Evolutionary conservation across 2,888 invertebrate species (phyloP).

Genomic region (Gandaritis pyraliata): DNA sequence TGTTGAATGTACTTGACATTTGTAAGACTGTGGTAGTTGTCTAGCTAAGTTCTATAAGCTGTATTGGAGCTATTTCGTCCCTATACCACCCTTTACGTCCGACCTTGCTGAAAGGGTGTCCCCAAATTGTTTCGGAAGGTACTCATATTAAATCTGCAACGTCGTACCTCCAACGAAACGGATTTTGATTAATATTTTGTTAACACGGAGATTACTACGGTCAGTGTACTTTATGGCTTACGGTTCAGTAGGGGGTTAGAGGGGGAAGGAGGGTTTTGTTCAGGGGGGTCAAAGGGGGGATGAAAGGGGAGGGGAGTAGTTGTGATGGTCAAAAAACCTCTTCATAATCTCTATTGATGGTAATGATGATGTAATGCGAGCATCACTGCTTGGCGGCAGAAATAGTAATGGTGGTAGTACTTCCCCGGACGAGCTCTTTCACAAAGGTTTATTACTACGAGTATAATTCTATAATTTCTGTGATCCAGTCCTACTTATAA

Average conservation of each 20-base stretch:
- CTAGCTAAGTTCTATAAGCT: slow-evolving; percentile 12
- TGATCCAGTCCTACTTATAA: no score
- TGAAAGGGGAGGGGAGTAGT: not conserved
- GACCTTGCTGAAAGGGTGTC: slow-evolving; percentile 27
- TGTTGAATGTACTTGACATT: no score
- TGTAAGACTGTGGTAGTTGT: not conserved
- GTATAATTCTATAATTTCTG: no score
- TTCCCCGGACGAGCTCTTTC: no score
- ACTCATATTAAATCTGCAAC: slow-evolving; percentile 33
- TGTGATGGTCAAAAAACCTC: no score
- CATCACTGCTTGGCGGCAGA: no score
- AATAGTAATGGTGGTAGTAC: no score
- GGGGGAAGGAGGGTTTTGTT: no score
- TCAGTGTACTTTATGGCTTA: slow-evolving; percentile 20
- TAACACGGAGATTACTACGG: slow-evolving; percentile 23
- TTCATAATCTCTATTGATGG: no score
- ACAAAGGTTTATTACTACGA: no score
- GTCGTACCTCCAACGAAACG: slow-evolving; percentile 27
- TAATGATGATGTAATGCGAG: no score
- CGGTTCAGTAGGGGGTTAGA: not conserved
- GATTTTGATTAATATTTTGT: slow-evolving; percentile 40
- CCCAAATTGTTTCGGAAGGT: slow-evolving; percentile 34
- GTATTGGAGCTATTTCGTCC: slow-evolving; percentile 28
- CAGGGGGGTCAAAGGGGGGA: not conserved
- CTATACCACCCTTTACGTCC: slow-evolving; percentile 33